These are phyloP conservation scores for Orientallactaga bullata DNA, from an alignment of 2,113 vertebrate species.

Conservation along the genomic window DNA sequence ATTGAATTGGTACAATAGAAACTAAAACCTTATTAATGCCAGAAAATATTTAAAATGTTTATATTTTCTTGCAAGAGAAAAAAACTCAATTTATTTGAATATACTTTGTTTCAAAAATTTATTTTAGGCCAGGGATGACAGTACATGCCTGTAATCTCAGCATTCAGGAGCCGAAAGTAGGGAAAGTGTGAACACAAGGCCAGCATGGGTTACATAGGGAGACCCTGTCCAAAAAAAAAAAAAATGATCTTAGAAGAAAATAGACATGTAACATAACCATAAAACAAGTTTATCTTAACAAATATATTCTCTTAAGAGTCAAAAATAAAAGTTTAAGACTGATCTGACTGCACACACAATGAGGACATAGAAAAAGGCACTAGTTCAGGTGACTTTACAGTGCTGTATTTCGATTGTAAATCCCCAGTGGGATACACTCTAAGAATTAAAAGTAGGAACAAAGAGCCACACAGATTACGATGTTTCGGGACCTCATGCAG, in stretches of 20 bases:
- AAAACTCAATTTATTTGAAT: slow-evolving; percentile 7
- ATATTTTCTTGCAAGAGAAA: no score
- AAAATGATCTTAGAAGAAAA: no score
- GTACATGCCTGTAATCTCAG: no score
- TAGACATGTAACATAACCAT: no score
- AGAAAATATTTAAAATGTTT: not conserved
- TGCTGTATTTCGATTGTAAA: not conserved
- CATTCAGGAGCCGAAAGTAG: no score
- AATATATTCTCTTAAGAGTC: not conserved
- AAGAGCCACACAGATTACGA: not conserved
- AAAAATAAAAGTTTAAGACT: slow-evolving; percentile 9
- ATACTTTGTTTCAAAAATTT: not conserved
- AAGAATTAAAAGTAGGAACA: not conserved
- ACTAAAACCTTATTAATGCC: not conserved
- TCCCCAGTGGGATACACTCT: not conserved
- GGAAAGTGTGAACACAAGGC: no score
- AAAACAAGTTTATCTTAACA: slow-evolving; percentile 4
- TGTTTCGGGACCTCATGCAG: not conserved
- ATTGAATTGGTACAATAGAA: no score
- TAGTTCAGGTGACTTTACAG: slow-evolving; percentile 14
- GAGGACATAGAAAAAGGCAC: not conserved
- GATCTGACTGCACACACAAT: not conserved
- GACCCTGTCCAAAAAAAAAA: no score
- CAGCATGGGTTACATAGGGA: no score
- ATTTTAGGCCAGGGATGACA: no score